Evolutionary conservation across 2,888 invertebrate genomes (phyloP), one percentile per base, ranked within the genome.

Genomic region (Dascillus cervinus): DNA sequence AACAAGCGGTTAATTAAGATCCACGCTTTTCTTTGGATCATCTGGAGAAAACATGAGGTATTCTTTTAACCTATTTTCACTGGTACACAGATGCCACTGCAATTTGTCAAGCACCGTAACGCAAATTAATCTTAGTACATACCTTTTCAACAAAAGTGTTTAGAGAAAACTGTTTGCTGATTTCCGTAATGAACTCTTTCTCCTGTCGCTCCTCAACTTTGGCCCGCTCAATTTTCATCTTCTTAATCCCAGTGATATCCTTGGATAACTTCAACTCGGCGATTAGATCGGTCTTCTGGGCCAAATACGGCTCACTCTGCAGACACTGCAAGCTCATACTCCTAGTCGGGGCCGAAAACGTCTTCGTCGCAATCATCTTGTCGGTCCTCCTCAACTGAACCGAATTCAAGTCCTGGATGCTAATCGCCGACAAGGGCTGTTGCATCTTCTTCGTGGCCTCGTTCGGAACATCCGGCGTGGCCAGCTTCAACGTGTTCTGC

Each of bases 201-300:
- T 89, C 89, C 53, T 81, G 77, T 27, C 78, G 75, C 54, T 83
- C 85, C 60, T 90, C 89, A 43, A 84, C 75, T 57, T 88, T 82
- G 12, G 86, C 85, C 44, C 86, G 75, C 64, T 91, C 90, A 45
- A 90, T 87, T 63, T 91, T 92, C 72, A 91, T 66, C 64, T 91
- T 91, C 64, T 85, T 86, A 31, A 94, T 90, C n/a, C 92, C 92
- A 1, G 87, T 83, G 41, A 91, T 88, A 59, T 92, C 90, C 62
- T 84, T 90, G 23, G 90, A 89, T 71, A 88, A 79, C 64, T 92
- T 92, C 38, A 94, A 66, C 58, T 94, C 94, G 25, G 90, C 91
- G 42, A 94, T 92, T 26, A 94, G 67, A 62, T 91, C 89, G 13
- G 81, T 85, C 63, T 88, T 89, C 42, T 78, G 82, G 28, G 75